A percentile compares a stretch with the other conserved stretches of the same genome.
These are phyloP conservation scores for Petroica traversi DNA, from an alignment of 2,113 vertebrate genomes.

Conservation along the genomic window DNA sequence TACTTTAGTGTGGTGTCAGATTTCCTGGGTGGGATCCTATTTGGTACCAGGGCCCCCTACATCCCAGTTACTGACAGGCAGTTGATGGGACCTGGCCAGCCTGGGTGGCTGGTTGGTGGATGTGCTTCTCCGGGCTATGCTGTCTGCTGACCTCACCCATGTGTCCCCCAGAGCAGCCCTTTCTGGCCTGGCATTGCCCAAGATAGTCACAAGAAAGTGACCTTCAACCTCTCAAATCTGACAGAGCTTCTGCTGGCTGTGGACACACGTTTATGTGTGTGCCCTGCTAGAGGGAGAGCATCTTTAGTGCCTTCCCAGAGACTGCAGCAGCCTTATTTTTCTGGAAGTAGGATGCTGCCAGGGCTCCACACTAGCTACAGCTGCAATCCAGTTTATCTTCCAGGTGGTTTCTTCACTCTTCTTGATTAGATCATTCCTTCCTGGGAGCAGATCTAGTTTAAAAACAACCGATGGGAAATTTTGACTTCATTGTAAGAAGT, in stretches of 20 bases:
- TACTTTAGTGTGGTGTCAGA: background rate
- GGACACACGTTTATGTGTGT: fast-evolving
- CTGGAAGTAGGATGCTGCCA: background rate
- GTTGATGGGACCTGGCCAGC: fast-evolving
- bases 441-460: background rate
- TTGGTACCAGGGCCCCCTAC: background rate
- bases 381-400: background rate
- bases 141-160: background rate
- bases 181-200: background rate
- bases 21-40: background rate
- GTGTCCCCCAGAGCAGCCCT: background rate
- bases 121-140: background rate
- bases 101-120: background rate
- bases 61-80: background rate
- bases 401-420: background rate
- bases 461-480: background rate
- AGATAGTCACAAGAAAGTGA: background rate
- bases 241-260: background rate
- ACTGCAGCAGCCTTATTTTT: background rate
- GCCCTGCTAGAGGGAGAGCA: fast-evolving
- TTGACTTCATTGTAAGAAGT: background rate
- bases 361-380: background rate
- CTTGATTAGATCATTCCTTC: background rate
- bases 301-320: background rate
- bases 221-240: background rate